phyloP scores from a whole-genome alignment of 2,797 vertebrate species.

The Dendrocincla tyrannina region DNA sequence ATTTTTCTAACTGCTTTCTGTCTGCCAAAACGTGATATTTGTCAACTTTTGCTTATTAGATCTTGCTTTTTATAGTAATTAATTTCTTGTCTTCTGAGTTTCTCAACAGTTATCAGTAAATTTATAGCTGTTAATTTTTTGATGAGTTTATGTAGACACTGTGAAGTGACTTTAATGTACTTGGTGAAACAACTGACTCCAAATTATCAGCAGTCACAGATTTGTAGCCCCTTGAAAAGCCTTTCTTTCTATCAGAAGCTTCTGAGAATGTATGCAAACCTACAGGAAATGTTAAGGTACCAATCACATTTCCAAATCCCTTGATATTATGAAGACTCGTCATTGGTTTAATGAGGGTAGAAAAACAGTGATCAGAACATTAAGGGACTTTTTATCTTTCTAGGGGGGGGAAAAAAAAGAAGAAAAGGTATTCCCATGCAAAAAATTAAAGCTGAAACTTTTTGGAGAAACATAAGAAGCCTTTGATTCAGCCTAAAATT shows the following conservation, averaged over 20 bases:
- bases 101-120: background rate
- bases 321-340: background rate
- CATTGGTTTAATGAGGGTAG: background rate
- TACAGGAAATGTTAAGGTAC: background rate
- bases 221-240: background rate
- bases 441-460: background rate
- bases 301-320: background rate
- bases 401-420: background rate
- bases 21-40: background rate
- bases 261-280: background rate
- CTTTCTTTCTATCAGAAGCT: background rate
- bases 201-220: background rate
- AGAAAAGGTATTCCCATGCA: background rate
- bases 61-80: background rate
- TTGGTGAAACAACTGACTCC: background rate
- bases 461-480: background rate
- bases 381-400: rapidly evolving
- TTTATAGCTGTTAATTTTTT: background rate
- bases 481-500: background rate
- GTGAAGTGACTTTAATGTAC: background rate
- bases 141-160: background rate
- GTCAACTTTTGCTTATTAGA: background rate
- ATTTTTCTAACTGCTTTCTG: background rate
- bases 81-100: background rate
- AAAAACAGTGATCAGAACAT: background rate